Percentiles rank a stretch among this genome's conserved stretches.
These are phyloP conservation scores for Esox lucius DNA, from an alignment of 2,797 vertebrate species.

Conservation along the genomic window DNA sequence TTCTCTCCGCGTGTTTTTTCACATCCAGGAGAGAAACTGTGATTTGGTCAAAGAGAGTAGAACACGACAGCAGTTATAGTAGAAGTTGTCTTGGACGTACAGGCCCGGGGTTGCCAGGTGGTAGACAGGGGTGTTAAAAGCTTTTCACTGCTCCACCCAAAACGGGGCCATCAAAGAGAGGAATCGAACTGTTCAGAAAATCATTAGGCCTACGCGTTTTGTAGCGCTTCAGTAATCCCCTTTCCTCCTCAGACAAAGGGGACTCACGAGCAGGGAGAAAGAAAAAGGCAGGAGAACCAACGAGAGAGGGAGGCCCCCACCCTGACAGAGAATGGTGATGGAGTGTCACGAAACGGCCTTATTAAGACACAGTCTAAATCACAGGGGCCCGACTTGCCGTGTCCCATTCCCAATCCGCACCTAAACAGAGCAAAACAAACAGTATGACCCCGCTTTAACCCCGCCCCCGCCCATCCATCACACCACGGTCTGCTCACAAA, in stretches of 20 bases:
- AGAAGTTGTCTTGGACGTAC: not conserved
- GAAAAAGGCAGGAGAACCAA: slow-evolving; percentile 13
- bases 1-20: slow-evolving; percentile 11
- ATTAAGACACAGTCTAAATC: slow-evolving; percentile 60
- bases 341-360: slow-evolving; percentile 70
- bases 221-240: slow-evolving; percentile 18
- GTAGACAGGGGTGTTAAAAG: not conserved
- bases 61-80: not conserved
- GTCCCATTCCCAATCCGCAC: slow-evolving; percentile 49
- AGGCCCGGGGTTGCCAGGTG: slow-evolving; percentile 38
- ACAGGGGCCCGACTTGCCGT: slow-evolving; percentile 37
- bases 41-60: not conserved
- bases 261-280: not conserved
- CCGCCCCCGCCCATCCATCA: slow-evolving; percentile 70
- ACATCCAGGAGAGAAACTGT: not conserved
- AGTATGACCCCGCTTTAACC: slow-evolving; percentile 70
- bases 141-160: slow-evolving; percentile 48
- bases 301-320: slow-evolving; percentile 19
- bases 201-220: slow-evolving; percentile 54
- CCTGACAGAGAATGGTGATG: slow-evolving; percentile 53
- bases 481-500: slow-evolving; percentile 35
- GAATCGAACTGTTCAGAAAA: slow-evolving; percentile 52
- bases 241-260: not conserved
- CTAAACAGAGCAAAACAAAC: slow-evolving; percentile 72
- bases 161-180: slow-evolving; percentile 50